phyloP scores from a whole-genome alignment of 2,113 vertebrate species.

The Hemibagrus wyckioides region DNA sequence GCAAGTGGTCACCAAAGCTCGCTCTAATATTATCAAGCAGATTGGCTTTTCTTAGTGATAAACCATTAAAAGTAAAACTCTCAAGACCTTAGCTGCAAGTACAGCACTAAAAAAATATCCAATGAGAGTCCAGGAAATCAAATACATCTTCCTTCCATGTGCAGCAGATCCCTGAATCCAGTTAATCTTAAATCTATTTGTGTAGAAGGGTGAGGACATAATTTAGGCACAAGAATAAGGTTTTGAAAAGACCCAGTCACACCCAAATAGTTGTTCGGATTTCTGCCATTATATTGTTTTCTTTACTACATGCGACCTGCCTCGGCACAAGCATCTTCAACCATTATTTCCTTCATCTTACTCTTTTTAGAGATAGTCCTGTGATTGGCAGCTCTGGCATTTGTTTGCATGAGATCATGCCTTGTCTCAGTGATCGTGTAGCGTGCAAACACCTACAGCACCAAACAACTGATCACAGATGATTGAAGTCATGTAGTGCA shows the following conservation, averaged over 20 bases:
- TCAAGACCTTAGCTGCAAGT: neutral
- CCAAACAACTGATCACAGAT: neutral
- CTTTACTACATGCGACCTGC: neutral
- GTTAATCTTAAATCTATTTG: neutral
- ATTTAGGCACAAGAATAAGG: neutral
- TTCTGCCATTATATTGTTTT: neutral
- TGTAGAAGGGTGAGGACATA: neutral
- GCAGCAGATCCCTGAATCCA: neutral
- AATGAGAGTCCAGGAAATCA: neutral
- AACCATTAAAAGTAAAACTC: neutral
- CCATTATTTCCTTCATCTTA: neutral
- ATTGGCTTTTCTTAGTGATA: neutral
- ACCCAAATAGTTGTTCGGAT: neutral
- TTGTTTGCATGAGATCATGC: neutral
- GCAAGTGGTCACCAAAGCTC: neutral
- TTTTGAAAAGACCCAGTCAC: neutral
- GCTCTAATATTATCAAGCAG: neutral
- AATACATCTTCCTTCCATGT: neutral
- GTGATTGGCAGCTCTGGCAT: neutral
- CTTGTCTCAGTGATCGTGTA: neutral
- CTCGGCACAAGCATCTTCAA: too few species aligned
- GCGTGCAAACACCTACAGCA: neutral
- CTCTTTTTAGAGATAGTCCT: neutral
- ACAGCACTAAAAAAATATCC: neutral
- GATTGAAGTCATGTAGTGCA: neutral